Conservation (phyloP, 2,797 vertebrate genomes). For the Buceros bicornis region DNA sequence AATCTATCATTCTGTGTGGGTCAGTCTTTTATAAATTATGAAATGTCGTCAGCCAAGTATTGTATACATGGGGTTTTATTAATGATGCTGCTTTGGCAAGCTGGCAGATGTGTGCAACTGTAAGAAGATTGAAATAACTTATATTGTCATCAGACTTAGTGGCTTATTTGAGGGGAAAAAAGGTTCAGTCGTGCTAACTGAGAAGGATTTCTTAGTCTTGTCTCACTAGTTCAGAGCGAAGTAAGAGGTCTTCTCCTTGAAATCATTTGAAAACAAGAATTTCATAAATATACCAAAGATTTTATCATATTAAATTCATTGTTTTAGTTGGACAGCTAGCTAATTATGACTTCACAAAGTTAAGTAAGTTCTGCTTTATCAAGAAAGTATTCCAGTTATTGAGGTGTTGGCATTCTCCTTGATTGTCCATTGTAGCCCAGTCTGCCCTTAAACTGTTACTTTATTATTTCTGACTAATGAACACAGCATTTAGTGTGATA, state of each 20-base stretch:
- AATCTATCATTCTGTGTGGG: background rate
- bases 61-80: background rate
- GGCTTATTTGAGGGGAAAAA: background rate
- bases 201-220: background rate
- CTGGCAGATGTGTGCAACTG: background rate
- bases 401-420: background rate
- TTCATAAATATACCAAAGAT: background rate
- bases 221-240: background rate
- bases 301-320: background rate
- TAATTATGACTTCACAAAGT: background rate
- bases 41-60: background rate
- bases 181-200: background rate
- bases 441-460: background rate
- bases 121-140: background rate
- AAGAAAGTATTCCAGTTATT: background rate
- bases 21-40: background rate
- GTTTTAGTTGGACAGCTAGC: background rate
- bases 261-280: background rate
- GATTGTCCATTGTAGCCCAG: background rate
- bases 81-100: background rate
- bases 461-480: constrained; percentile 1
- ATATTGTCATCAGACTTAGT: background rate
- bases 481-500: background rate
- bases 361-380: background rate
- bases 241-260: background rate